Conservation (phyloP, 2,113 vertebrate genomes). For the Cyprinodon tularosa region DNA sequence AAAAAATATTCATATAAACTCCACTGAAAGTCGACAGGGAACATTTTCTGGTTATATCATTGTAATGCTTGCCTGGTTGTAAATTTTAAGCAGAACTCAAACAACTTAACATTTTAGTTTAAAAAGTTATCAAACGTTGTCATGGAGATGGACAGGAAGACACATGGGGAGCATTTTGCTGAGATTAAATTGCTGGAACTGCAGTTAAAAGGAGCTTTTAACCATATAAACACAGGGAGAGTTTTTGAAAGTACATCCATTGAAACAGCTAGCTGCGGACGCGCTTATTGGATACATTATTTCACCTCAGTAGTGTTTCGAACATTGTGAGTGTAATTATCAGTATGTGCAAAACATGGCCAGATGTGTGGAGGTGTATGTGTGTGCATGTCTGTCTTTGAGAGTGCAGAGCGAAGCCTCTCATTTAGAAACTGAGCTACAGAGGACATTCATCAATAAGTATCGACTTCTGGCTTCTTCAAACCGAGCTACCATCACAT, state of each 20-base stretch:
- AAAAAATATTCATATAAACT: neutral
- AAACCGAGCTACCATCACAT: slow-evolving; percentile 51
- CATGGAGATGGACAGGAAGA: neutral
- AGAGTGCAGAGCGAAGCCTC: slow-evolving; percentile 53
- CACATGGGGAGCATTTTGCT: neutral
- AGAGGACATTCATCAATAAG: slow-evolving; percentile 62
- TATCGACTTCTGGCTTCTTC: slow-evolving; percentile 58
- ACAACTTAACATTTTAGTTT: neutral
- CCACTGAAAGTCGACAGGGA: neutral
- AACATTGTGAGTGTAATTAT: slow-evolving; percentile 2
- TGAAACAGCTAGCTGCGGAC: neutral
- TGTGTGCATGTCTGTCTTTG: slow-evolving; percentile 10
- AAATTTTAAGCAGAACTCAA: neutral
- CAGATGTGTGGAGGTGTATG: slow-evolving; percentile 16
- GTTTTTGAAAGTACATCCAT: neutral
- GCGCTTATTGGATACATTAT: neutral
- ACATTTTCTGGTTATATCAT: neutral
- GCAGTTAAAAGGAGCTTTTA: neutral
- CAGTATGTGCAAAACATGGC: slow-evolving; percentile 3
- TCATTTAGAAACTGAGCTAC: slow-evolving; percentile 51
- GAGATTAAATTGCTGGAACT: neutral
- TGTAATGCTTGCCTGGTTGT: no score
- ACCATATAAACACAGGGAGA: neutral
- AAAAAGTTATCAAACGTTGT: neutral
- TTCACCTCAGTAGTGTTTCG: neutral